Conservation (phyloP, 2,113 vertebrate species). For the Clarias magur region DNA sequence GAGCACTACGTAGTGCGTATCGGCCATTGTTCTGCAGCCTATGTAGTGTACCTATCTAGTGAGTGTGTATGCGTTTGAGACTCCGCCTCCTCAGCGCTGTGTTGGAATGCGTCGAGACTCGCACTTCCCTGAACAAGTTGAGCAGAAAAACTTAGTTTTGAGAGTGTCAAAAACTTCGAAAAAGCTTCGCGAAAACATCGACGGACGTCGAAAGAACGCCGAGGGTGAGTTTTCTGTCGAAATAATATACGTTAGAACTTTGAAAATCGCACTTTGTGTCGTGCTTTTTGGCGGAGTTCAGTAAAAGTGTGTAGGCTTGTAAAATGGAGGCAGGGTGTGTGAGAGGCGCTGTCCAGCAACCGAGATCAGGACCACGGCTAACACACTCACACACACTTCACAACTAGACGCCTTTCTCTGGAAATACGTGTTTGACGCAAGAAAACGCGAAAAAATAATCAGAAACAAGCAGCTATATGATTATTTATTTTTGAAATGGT, state of each 20-base stretch:
- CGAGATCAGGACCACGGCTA: constrained; percentile 73
- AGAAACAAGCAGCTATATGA: background rate
- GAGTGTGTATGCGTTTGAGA: background rate
- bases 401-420: background rate
- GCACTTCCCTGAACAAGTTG: constrained; percentile 58
- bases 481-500: background rate
- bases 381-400: constrained; percentile 56
- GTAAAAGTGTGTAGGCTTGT: constrained; percentile 36
- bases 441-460: background rate
- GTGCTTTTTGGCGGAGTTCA: background rate
- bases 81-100: constrained; percentile 67
- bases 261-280: constrained; percentile 29
- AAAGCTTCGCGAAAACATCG: background rate
- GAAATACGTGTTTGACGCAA: constrained; percentile 33
- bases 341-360: constrained; percentile 83
- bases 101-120: constrained; percentile 85
- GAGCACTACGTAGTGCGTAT: background rate
- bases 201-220: background rate
- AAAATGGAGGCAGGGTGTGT: constrained; percentile 71
- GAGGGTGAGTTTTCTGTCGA: constrained; percentile 43
- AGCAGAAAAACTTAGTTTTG: constrained; percentile 8
- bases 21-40: constrained; percentile 1
- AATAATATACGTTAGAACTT: background rate
- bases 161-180: constrained; percentile 17
- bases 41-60: constrained; percentile 1